Base-by-base conservation (phyloP, 92 coral and sea anemone species). In the Umimayanthus kanabou region DNA sequence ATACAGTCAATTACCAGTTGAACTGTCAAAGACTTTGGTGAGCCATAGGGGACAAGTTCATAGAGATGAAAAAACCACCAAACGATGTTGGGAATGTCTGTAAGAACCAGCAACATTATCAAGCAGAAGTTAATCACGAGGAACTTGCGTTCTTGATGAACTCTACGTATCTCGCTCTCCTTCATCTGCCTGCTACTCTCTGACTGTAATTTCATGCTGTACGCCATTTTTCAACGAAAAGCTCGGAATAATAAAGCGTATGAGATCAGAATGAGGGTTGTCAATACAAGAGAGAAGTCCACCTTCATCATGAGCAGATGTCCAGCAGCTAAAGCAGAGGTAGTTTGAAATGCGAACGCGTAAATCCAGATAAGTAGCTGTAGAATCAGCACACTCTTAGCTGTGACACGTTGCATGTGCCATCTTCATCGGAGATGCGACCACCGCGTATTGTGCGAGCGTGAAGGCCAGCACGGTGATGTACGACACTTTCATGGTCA, bases 361-460 rank as follows among this genome's bases (percentile, higher is more conserved):
- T 74, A 74, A 9, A 74, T 33, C 82, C 82, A 79, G 66, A 53
- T 79, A 13, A 79, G 33, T 16, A 30, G 3, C 84, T 79, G 84
- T 20, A 29, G 22, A 0, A 79, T 55, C 71, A 79, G 1, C 28
- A 55, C 84, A 4, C n/a, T 79, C 71, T 49, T 79, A 13, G 69
- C 10, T 26, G 84, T 79, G 9, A 55, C 61, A 53, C 22, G 29
- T 33, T 22, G n/a, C n/a, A n/a, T n/a, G 84, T 26, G 84, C 84
- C n/a, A 79, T 55, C 43, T 50, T 79, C 84, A 55, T 13, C 6
- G 84, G 70, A 26, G 70, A 50, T 10, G 84, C 84, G 14, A 79
- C 45, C 11, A 61, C 84, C n/a, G 49, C 6, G 40, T 53, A 55
- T 6, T 79, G 84, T 28, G 70, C 66, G 33, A 79, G 23, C 18